Evolutionary conservation across 2,888 invertebrate species (phyloP).

Genomic region (Steinernema scapterisci): DNA sequence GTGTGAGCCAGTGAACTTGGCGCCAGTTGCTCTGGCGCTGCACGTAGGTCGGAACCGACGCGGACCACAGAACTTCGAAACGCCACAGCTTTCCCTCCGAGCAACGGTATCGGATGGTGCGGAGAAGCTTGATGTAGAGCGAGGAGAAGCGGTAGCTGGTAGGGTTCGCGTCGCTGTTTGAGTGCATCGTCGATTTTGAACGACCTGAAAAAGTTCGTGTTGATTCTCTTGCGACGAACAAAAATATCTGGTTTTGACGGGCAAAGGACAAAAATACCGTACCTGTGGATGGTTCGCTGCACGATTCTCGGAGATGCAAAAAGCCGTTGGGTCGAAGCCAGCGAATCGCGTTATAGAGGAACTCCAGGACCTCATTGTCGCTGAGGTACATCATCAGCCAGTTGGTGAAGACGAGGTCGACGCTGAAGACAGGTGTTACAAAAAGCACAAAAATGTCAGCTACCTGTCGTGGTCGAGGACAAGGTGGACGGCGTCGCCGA

Average conservation of each 20-base stretch:
- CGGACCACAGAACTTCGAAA: conserved; percentile 64
- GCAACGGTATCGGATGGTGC: conserved; percentile 47
- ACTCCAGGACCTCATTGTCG: conserved; percentile 70
- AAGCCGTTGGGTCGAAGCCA: conserved; percentile 72
- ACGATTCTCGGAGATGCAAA: conserved; percentile 72
- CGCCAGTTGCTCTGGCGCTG: conserved; percentile 63
- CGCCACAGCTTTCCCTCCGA: conserved; percentile 54
- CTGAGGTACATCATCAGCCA: conserved; percentile 74
- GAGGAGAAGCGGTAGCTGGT: conserved; percentile 66
- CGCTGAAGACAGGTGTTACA: conserved; percentile 51
- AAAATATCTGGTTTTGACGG: too few species aligned
- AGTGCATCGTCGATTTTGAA: conserved; percentile 54
- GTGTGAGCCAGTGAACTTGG: conserved; percentile 66
- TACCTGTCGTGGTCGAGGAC: conserved; percentile 68
- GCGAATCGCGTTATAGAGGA: conserved; percentile 69
- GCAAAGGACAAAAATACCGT: conserved; percentile 22
- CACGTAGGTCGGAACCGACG: conserved; percentile 65
- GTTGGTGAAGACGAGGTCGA: conserved; percentile 73
- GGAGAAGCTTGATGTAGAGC: conserved; percentile 60
- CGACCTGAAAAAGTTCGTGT: conserved; percentile 38
- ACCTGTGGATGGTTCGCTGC: conserved; percentile 72
- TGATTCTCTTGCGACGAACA: too few species aligned
- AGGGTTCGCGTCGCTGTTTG: conserved; percentile 56
- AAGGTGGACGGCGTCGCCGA: conserved; percentile 71
- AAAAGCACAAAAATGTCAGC: conserved; percentile 9